Base-by-base conservation (phyloP, 2,888 invertebrate genomes). In the Bellardia pandia region DNA sequence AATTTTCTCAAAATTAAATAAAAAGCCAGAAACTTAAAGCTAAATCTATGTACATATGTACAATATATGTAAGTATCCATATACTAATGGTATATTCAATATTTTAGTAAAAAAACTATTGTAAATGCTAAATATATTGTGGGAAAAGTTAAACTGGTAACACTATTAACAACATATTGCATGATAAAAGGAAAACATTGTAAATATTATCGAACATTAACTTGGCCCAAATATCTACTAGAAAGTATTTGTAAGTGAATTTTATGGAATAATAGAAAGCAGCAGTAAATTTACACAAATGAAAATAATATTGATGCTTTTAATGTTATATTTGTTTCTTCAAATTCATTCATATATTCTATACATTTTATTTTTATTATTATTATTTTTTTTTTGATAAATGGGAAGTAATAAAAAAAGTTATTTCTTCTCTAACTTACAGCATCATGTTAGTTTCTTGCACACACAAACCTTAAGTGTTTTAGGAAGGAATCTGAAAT, bases 281-380 rank as follows among this genome's bases (percentile, higher is more conserved):
- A 58, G 51, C 13, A 68, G 33, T 78, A 56, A 69, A 78, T 37
- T n/a, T 48, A 58, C 33, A 69, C 33, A 33, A 16, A 58, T 56
- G 13, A 16, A 66, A 69, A 40, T 68, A 37, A 69, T 45, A 64
- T 69, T 78, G 45, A 58, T 13, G 66, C 42, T 51, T 75, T 62
- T 75, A 60, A 72, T 60, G 62, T 56, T n/a, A 51, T 60, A 33
- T 62, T 62, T 64, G 64, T 14, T 45, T 42, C 42, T 76, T 23
- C 16, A 76, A 53, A 42, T 45, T 78, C 42, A 42, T 68, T 56
- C 37, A 42, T 23, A 1, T 23, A 23, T 56, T 33, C 56, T 62
- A 66, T 53, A 33, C 30, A 64, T 30, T 45, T 45, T 13, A 13
- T 45, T 13, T 45, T 11, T 45, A n/a, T n/a, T n/a, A n/a, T n/a